Evolutionary conservation across 1,140 invertebrate genomes (phyloP), one percentile per base, ranked within the genome.

Genomic region (Tetramorium simillimum): DNA sequence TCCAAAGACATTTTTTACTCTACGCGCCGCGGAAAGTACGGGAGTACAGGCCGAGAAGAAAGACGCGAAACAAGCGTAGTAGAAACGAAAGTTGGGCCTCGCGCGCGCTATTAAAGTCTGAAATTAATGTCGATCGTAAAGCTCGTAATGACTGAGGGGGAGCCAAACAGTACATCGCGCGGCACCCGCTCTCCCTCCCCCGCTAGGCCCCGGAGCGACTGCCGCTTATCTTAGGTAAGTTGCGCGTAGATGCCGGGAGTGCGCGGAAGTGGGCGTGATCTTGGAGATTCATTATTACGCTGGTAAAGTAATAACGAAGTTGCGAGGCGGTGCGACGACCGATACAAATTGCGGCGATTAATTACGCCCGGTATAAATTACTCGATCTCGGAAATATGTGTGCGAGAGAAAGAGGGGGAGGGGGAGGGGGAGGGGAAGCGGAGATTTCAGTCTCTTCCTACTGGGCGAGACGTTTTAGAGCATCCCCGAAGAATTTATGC

Each of bases 281-380:
- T 81, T 69, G 77, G 62, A 81, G 65, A 81, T 81, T 81, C 77
- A 81, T 81, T 81, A 81, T 81, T 51, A 81, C 62, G 49, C 63
- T 53, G 62, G 77, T 43, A 40, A 81, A 81, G 77, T 81, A 81
- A 81, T 81, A 81, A 81, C 77, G 46, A 69, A 81, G 77, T 81
- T 81, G 77, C 33, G 77, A 51, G 63, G 9, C 62, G 77, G n/a
- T n/a, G 46, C 28, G 46, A 14, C 63, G 62, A 69, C 77, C 77
- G 77, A 81, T 69, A 81, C 77, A 81, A 81, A 81, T 81, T 81
- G 46, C 49, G 4, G 49, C 77, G 63, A 81, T 81, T 69, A 81
- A 81, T 81, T 81, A 81, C 33, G 62, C 7, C 49, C 46, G 49
- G 49, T 69, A 81, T 69, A 69, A 81, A 69, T 81, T 81, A 56